Percentiles rank a stretch among this genome's conserved stretches.
Conservation (phyloP, 1,140 invertebrate species). For the Wasmannia auropunctata region DNA sequence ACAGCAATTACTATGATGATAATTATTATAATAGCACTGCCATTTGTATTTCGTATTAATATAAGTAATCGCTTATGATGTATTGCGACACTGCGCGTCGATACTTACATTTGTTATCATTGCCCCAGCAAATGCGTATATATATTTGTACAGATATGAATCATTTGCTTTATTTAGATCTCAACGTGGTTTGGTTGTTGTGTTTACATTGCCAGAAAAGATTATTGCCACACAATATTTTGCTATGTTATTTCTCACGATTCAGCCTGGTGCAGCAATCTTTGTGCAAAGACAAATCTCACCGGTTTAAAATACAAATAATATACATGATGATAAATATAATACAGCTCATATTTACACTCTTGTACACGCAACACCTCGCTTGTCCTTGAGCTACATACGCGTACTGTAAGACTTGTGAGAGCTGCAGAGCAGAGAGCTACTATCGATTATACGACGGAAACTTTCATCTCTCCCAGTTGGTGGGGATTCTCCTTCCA, state of each 20-base stretch:
- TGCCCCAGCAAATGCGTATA: background rate
- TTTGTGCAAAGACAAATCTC: background rate
- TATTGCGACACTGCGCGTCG: background rate
- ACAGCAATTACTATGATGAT: background rate
- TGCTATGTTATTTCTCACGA: background rate
- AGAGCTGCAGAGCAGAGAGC: slow-evolving; percentile 45
- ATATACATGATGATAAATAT: slow-evolving; percentile 17
- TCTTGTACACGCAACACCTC: background rate
- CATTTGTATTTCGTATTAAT: background rate
- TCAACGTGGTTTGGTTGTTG: background rate
- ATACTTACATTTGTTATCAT: slow-evolving; percentile 1
- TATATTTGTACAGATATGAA: slow-evolving; percentile 13
- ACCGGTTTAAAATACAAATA: background rate
- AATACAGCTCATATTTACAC: background rate
- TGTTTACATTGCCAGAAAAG: slow-evolving; percentile 19
- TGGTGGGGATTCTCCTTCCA: slow-evolving; percentile 70
- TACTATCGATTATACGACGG: slow-evolving; percentile 75
- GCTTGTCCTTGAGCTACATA: slow-evolving; percentile 80
- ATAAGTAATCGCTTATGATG: background rate
- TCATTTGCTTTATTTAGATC: slow-evolving; percentile 26
- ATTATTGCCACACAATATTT: background rate
- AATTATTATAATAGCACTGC: background rate
- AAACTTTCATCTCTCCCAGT: slow-evolving; percentile 74
- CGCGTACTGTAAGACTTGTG: slow-evolving; percentile 42
- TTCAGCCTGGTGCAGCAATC: background rate